phyloP scores from a whole-genome alignment of 2,888 invertebrate genomes.

The Drosophila anceps region DNA sequence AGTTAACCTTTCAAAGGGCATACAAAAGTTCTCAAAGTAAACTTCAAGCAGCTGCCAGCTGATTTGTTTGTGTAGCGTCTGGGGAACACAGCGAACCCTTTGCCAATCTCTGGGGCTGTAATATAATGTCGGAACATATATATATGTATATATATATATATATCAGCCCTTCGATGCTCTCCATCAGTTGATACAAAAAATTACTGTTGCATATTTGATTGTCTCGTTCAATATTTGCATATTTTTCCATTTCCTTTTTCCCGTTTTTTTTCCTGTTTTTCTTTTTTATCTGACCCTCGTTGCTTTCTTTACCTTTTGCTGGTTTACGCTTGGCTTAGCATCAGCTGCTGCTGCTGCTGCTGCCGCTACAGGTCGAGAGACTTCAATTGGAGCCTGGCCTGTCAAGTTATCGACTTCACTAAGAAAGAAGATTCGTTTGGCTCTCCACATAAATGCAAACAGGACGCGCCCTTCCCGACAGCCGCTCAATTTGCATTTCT shows the following conservation, averaged over 20 bases:
- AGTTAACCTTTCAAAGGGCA: not conserved
- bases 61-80: conserved; percentile 42
- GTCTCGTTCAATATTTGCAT: conserved; percentile 79
- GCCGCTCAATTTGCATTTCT: conserved; percentile 65
- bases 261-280: conserved; percentile 35
- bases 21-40: not conserved
- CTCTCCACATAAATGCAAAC: conserved; percentile 43
- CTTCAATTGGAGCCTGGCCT: conserved; percentile 30
- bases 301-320: conserved; percentile 54
- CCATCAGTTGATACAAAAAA: conserved; percentile 63
- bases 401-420: conserved; percentile 49
- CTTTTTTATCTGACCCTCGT: conserved; percentile 31
- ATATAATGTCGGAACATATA: conserved; percentile 30
- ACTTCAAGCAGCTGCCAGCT: not conserved
- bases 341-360: conserved; percentile 22
- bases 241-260: conserved; percentile 53
- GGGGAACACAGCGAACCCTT: conserved; percentile 41
- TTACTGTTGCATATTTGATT: conserved; percentile 79
- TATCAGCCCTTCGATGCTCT: conserved; percentile 13
- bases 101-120: conserved; percentile 39
- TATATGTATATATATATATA: conserved; percentile 5
- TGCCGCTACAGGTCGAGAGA: conserved; percentile 12
- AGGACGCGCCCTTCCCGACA: conserved; percentile 24
- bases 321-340: conserved; percentile 53
- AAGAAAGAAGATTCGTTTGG: conserved; percentile 27